Evolutionary conservation across 2,888 invertebrate genomes (phyloP), one percentile per base, ranked within the genome.

Genomic region (Troides aeacus): DNA sequence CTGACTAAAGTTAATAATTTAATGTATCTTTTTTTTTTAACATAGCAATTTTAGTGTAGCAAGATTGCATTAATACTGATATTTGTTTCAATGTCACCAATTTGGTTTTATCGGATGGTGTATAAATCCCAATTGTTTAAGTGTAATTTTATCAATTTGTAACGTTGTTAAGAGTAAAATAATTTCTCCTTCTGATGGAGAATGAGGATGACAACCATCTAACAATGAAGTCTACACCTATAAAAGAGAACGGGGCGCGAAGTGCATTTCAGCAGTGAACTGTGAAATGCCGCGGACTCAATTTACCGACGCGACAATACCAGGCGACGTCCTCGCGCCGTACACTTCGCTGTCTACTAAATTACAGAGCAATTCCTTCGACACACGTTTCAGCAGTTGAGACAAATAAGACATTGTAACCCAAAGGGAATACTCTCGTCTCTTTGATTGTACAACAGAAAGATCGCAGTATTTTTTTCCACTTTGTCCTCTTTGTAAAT

Each of bases 211-310:
- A 72, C 76, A 75, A 75, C 73, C 68, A 72, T 74, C 75, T 78
- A 75, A 76, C 80, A 84, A 80, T 79, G 78, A 81, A 83, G 80
- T 80, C 76, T 62, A 66, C 64, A 71, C 65, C 64, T 72, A 72
- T 70, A 74, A 72, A 71, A 68, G 62, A 73, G 77, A 77, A 81
- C 76, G 77, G 78, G 75, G 78, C 78, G 77, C 78, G 79, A 84
- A 81, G 82, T 85, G 85, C 86, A 85, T 81, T 79, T 82, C 80
- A 77, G 84, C 88, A 85, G 80, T 79, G 84, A 88, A 84, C 85
- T 88, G 86, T 89, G 84, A 89, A 90, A 86, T 84, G 80, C 82
- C 83, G 86, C 79, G 83, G 84, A 85, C 84, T 87, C 90, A 88
- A 89, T 90, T 88, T 86, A 81, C 81, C 81, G 79, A 79, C 78